Evolutionary conservation across 1,140 invertebrate genomes (phyloP).

Genomic region (Caligus rogercresseyi): DNA sequence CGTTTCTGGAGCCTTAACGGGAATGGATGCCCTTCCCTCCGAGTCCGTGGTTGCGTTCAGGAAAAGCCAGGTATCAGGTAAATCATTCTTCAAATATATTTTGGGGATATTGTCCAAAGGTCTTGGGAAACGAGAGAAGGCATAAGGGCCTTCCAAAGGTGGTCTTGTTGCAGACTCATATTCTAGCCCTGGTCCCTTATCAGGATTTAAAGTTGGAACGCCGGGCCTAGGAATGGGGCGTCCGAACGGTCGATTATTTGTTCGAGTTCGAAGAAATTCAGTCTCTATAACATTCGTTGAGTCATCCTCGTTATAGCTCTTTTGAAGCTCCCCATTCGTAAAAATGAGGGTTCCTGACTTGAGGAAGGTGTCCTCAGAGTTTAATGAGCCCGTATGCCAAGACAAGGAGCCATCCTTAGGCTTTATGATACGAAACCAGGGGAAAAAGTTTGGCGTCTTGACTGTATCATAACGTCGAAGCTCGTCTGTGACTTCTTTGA

Average conservation of each 20-base stretch:
- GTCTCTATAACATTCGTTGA: neutral
- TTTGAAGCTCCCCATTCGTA: conserved; percentile 7
- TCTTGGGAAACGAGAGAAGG: conserved; percentile 60
- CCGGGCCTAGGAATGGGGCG: conserved; percentile 19
- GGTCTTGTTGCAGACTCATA: conserved; percentile 45
- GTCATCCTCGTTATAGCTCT: neutral
- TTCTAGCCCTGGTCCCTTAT: conserved; percentile 34
- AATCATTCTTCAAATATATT: conserved; percentile 51
- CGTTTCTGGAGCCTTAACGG: conserved; percentile 48
- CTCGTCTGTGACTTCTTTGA: conserved; percentile 42
- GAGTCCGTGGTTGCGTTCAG: conserved; percentile 49
- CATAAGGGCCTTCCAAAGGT: conserved; percentile 65
- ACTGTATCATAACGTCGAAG: conserved; percentile 44
- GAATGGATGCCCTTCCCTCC: conserved; percentile 16
- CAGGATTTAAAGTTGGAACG: conserved; percentile 14
- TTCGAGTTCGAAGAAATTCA: conserved; percentile 4
- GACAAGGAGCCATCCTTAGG: conserved; percentile 30
- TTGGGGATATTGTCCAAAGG: conserved; percentile 51
- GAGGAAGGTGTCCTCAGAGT: conserved; percentile 43
- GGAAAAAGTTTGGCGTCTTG: conserved; percentile 28
- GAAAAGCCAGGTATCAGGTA: conserved; percentile 64
- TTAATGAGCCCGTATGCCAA: conserved; percentile 45
- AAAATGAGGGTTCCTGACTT: conserved; percentile 24
- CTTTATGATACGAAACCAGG: conserved; percentile 14
- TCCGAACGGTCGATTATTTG: conserved; percentile 23